A percentile compares a stretch with the other conserved stretches of the same genome.
phyloP scores from a whole-genome alignment of 2,113 vertebrate species.

The Plecotus auritus region DNA sequence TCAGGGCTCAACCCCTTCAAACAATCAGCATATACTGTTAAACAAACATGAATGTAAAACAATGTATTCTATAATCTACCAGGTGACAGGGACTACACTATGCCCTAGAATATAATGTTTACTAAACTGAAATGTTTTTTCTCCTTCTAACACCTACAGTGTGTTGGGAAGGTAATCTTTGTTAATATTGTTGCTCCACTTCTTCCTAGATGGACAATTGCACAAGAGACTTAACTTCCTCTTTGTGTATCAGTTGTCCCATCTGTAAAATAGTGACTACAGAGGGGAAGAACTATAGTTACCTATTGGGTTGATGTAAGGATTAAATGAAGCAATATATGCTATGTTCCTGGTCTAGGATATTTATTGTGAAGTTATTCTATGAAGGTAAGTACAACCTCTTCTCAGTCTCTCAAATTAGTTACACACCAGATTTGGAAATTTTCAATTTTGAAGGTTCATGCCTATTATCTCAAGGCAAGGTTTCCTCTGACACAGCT shows the following conservation, averaged over 20 bases:
- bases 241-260: background rate
- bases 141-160: background rate
- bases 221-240: background rate
- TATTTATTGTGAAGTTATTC: background rate
- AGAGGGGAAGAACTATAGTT: fast-evolving
- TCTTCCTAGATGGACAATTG: background rate
- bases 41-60: background rate
- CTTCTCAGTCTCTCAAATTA: background rate
- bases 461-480: background rate
- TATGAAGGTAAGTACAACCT: background rate
- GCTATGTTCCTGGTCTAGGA: background rate
- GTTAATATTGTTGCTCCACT: background rate
- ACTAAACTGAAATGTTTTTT: background rate
- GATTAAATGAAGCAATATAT: background rate
- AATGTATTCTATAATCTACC: background rate
- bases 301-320: background rate
- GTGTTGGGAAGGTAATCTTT: background rate
- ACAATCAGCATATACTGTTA: background rate
- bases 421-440: background rate
- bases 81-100: background rate
- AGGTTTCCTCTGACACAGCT: fast-evolving
- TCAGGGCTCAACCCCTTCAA: background rate
- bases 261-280: background rate
- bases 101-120: background rate
- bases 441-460: background rate